Base-by-base conservation (phyloP, 2,888 invertebrate genomes). In the Luperina nickerlii region DNA sequence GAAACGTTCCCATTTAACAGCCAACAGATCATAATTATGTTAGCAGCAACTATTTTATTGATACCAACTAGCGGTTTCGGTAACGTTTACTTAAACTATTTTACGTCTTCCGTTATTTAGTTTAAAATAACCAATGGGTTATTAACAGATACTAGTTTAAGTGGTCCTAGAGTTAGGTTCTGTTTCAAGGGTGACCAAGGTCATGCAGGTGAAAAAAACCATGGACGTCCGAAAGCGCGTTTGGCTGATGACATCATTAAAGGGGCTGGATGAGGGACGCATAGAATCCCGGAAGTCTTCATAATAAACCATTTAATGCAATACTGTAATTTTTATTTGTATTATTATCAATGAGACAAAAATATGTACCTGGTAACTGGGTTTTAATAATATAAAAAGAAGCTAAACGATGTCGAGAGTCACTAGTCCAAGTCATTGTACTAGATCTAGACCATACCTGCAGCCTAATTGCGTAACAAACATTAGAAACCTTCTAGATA, bases 31-130 rank as follows among this genome's bases (percentile, higher is more conserved):
- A 77, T 87, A 77, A 87, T 24, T 67, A 80, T 75, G 77, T 80
- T 77, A 72, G 24, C 65, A 75, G n/a, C 11, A 32, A 54, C 76
- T 77, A 38, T 84, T 79, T 87, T 86, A 86, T 66, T 62, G 71
- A 32, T 67, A 68, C 60, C 83, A 48, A 65, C 78, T 72, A 51
- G 70, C 60, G 82, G 77, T 78, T 80, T n/a, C n/a, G 20, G 24
- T 48, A 80, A 73, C 42, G 76, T 74, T 81, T 81, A 73, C 71
- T 27, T 73, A 27, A 75, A 82, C 67, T 54, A 60, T 82, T 79
- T 89, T 76, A 89, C 67, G 75, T 57, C 74, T 79, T 87, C 81
- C 86, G 88, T 68, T 79, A 71, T 81, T 81, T 82, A 81, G 71
- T 72, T 81, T 66, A 60, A 76, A 48, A 76, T 78, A 74, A 70